These are phyloP conservation scores for Sakesphorus luctuosus DNA, from an alignment of 2,113 vertebrate genomes.

Conservation along the genomic window DNA sequence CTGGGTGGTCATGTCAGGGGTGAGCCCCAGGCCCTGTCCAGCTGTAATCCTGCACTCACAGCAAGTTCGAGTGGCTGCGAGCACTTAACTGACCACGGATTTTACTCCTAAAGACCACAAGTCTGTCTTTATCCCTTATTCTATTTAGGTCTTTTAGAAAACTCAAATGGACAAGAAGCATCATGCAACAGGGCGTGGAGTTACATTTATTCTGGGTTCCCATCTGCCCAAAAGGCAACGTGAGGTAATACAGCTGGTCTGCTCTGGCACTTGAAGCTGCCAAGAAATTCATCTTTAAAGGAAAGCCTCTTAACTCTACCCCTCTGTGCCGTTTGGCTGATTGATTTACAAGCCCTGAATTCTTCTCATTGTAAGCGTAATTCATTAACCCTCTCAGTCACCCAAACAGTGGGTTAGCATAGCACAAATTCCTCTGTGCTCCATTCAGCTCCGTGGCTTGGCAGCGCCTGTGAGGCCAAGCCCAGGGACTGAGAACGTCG, in stretches of 20 bases:
- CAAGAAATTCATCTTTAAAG: conserved; percentile 68
- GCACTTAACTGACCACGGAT: neutral
- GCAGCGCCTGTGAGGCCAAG: neutral
- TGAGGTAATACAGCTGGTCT: conserved; percentile 69
- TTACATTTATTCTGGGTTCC: conserved; percentile 51
- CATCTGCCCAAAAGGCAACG: conserved; percentile 64
- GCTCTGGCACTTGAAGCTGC: conserved; percentile 56
- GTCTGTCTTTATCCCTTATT: neutral
- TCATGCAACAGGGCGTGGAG: conserved; percentile 49
- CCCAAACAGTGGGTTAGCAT: conserved; percentile 43
- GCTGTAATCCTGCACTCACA: neutral
- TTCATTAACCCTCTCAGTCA: conserved; percentile 68
- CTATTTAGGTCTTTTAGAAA: neutral
- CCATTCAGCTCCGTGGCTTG: neutral
- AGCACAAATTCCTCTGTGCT: conserved; percentile 47
- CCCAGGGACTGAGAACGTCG: neutral
- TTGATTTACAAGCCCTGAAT: conserved; percentile 66
- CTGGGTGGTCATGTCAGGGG: conserved; percentile 23
- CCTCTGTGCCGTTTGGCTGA: conserved; percentile 43
- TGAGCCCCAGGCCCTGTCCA: neutral
- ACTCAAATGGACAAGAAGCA: conserved; percentile 52
- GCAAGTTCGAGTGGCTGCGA: neutral
- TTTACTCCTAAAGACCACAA: neutral
- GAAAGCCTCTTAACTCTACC: conserved; percentile 62
- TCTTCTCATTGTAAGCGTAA: conserved; percentile 63